These are phyloP conservation scores for Drosophila tsacasi DNA, from an alignment of 1,140 invertebrate species.

Conservation along the genomic window DNA sequence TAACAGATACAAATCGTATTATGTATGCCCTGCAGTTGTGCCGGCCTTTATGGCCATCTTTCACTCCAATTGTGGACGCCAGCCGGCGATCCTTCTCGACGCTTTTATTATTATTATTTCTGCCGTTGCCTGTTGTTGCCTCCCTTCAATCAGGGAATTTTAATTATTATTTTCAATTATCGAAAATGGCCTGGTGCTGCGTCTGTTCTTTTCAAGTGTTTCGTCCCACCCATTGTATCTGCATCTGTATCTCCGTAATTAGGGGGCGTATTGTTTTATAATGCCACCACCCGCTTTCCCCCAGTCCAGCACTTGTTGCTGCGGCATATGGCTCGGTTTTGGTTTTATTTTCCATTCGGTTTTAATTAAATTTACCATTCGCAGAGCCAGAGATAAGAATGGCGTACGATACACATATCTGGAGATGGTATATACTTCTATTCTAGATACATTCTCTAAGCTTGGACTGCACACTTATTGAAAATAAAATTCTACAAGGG, in stretches of 20 bases:
- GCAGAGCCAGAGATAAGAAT: constrained; percentile 42
- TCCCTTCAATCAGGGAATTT: constrained; percentile 79
- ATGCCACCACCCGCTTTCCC: constrained; percentile 14
- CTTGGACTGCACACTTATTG: constrained; percentile 6
- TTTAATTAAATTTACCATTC: constrained; percentile 75
- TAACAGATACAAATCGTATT: constrained; percentile 62
- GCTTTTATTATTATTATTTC: constrained; percentile 8
- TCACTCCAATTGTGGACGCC: constrained; percentile 77
- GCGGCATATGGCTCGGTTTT: constrained; percentile 63
- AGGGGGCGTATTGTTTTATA: constrained; percentile 65
- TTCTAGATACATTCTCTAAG: neutral
- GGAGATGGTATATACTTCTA: neutral
- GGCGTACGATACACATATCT: too few species aligned
- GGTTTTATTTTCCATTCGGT: constrained; percentile 29
- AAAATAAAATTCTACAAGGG: constrained; percentile 5
- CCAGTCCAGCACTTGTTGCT: constrained; percentile 23
- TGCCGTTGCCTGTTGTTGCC: constrained; percentile 6
- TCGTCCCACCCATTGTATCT: constrained; percentile 29
- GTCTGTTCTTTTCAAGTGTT: constrained; percentile 68
- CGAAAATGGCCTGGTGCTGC: constrained; percentile 75
- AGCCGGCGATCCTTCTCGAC: constrained; percentile 18
- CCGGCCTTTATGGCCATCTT: constrained; percentile 61
- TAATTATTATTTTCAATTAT: constrained; percentile 85
- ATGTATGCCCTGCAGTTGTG: constrained; percentile 52
- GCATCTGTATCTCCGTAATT: constrained; percentile 61